Base-by-base conservation (phyloP, 2,888 invertebrate genomes). In the Drosophila colorata region DNA sequence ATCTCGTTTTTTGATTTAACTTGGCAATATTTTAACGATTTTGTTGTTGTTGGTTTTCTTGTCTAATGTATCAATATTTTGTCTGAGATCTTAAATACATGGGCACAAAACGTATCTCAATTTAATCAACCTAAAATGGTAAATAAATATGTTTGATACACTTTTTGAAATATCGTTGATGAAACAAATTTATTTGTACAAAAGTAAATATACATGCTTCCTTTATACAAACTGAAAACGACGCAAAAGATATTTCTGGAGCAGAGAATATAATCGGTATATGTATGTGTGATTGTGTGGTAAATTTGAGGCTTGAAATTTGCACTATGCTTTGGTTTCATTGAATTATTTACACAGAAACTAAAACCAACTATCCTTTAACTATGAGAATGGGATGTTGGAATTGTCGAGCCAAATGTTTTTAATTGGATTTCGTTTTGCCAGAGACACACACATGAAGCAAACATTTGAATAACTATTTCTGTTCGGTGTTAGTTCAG, bases 291-390 rank as follows among this genome's bases (percentile, higher is more conserved):
- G 18, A 40, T 38, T 23, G 18, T 53, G 28, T 53, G 38, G 37
- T 37, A 51, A 46, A 49, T 61, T 40, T 41, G 48, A 40, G 57
- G 61, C 52, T 53, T 48, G 46, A 63, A 61, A 64, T 76, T 84
- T 74, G 67, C 64, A 67, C 56, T 56, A 57, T 58, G 57, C 48
- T 80, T 70, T 70, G 52, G 60, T 61, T 59, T 53, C 48, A 68
- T 71, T 78, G 47, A 76, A 80, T 61, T 83, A 87, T 87, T 87
- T 83, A 83, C 87, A 87, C 58, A 66, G 63, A 85, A 74, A 66
- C 64, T 69, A 68, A 47, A 63, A 68, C 84, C 57, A 76, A 66
- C 61, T 68, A 68, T 55, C 40, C 68, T 33, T 69, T 31, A 51
- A 58, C 63, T 69, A 44, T 67, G 31, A 57, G 64, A 33, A 44